A percentile compares a stretch with the other conserved stretches of the same genome.
phyloP scores from a whole-genome alignment of 2,113 vertebrate genomes.

The Oncorhynchus keta region DNA sequence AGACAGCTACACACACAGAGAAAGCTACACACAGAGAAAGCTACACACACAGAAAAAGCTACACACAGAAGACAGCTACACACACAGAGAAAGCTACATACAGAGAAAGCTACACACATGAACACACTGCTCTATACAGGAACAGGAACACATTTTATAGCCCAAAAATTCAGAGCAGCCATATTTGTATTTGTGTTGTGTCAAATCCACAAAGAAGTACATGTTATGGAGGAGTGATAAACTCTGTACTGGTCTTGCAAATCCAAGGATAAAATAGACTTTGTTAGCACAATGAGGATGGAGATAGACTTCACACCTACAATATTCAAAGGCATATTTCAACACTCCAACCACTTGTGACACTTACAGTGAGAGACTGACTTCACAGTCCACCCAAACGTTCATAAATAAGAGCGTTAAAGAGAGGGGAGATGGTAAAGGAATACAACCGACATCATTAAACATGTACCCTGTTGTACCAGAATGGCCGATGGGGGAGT shows the following conservation, averaged over 20 bases:
- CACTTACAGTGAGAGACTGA: no score
- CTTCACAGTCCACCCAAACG: neutral
- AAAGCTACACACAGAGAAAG: neutral
- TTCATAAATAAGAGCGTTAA: neutral
- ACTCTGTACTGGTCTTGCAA: no score
- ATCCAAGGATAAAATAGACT: neutral
- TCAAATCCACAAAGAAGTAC: neutral
- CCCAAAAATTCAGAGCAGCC: neutral
- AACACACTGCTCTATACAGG: neutral
- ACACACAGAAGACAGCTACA: no score
- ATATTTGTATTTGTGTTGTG: neutral
- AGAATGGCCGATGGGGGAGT: constrained; percentile 23
- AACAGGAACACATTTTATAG: no score
- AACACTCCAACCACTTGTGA: no score
- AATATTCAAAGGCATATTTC: no score
- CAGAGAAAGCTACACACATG: neutral
- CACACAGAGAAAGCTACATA: no score
- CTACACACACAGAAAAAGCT: no score
- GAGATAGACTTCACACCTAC: neutral
- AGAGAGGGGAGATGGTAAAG: constrained; percentile 25
- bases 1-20: no score
- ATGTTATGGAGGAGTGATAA: neutral
- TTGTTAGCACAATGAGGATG: neutral
- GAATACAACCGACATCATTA: constrained; percentile 23
- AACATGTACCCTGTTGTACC: constrained; percentile 18